Base-by-base conservation (phyloP, 2,113 vertebrate genomes). In the Octodon degus region DNA sequence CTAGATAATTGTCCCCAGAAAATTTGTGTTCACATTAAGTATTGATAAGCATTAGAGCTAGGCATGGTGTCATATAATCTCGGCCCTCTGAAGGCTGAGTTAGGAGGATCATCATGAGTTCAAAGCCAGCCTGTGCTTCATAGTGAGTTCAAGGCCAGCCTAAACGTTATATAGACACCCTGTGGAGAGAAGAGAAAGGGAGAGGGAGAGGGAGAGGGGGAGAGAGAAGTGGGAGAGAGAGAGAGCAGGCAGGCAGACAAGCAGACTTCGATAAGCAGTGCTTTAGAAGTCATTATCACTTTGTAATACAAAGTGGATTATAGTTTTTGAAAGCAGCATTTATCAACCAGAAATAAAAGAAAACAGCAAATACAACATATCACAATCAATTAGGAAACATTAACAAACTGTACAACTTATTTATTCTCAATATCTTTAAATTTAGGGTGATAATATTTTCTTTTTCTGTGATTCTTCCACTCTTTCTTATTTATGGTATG, bases 381-480 rank as follows among this genome's bases (percentile, higher is more conserved):
- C 63, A 80, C 2, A 90, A 55, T 82, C 63, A 85, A 3, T 16
- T 76, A 24, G n/a, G 19, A 43, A 92, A 55, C 72, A 82, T 32
- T 86, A 67, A 40, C 58, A 80, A 76, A 47, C n/a, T 74, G 1
- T 72, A 40, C 5, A 65, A 27, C 22, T 19, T 17, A 25, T 30
- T 77, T 50, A 63, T 90, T 97, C 63, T 95, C 76, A 50, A 86
- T 20, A 82, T 30, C 8, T 32, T 7, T 12, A 93, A 91, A 47
- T 76, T 67, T 67, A 27, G 72, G 86, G 60, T 76, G 74, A 79
- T 32, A 94, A 62, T 47, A 63, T 65, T 91, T 81, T 50, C 67
- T 70, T 89, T 89, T 93, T 70, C 58, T 89, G 0, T 89, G 16
- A 2, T 80, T 81, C 43, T 88, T 91, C 27, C 90, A 91, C 60